phyloP scores from a whole-genome alignment of 2,797 vertebrate genomes.

The Micropoecilia bifurca region DNA sequence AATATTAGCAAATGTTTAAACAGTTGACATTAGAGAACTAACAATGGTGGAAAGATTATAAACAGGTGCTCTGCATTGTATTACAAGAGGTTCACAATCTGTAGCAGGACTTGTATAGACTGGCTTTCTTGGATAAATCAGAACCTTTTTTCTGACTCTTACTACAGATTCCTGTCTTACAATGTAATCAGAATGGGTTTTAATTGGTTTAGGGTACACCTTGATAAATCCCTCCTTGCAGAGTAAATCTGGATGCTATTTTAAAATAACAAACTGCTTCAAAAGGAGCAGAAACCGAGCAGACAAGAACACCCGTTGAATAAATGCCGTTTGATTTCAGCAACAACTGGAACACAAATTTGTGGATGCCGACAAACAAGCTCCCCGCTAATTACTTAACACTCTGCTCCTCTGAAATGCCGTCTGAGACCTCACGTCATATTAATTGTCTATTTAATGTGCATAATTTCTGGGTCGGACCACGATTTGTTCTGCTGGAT shows the following conservation, averaged over 20 bases:
- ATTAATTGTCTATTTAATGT: conserved; percentile 28
- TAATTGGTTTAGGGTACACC: conserved; percentile 7
- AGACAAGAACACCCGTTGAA: conserved; percentile 47
- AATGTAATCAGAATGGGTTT: conserved; percentile 16
- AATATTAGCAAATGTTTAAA: conserved; percentile 66
- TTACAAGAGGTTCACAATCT: conserved; percentile 22
- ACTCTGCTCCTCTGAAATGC: conserved; percentile 22
- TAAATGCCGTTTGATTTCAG: conserved; percentile 38
- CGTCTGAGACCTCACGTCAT: conserved; percentile 19
- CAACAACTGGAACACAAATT: conserved; percentile 30
- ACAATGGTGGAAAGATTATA: conserved; percentile 59
- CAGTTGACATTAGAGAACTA: conserved; percentile 66
- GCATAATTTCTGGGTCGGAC: conserved; percentile 49
- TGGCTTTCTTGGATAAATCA: conserved; percentile 18
- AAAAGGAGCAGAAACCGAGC: conserved; percentile 35
- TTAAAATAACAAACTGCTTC: conserved; percentile 19
- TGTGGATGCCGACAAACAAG: conserved; percentile 6
- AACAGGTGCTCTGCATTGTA: conserved; percentile 51
- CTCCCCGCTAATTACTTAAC: conserved; percentile 46
- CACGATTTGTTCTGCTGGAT: conserved; percentile 21
- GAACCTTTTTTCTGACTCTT: conserved; percentile 13
- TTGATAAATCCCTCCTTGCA: conserved; percentile 16
- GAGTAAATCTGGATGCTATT: conserved; percentile 31
- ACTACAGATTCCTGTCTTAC: conserved; percentile 3
- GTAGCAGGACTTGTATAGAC: conserved; percentile 11